phyloP scores from a whole-genome alignment of 2,888 invertebrate genomes.

The Dioctria linearis region DNA sequence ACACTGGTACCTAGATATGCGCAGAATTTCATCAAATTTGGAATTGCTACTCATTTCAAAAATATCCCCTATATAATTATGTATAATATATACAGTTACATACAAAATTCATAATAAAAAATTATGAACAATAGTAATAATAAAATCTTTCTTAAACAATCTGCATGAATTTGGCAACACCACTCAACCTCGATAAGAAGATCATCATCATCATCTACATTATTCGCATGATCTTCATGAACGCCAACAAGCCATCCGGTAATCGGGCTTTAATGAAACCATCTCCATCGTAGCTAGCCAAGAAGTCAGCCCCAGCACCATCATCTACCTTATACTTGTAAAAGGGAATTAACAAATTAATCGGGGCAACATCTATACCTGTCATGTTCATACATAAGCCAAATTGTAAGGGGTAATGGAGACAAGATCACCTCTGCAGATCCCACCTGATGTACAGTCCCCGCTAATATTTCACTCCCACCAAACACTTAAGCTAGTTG shows the following conservation, averaged over 20 bases:
- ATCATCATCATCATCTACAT: slow-evolving; percentile 7
- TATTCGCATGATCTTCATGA: not conserved
- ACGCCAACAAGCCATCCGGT: no score
- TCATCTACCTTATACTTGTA: slow-evolving; percentile 6
- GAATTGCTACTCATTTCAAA: no score
- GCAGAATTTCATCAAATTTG: no score
- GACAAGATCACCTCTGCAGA: slow-evolving; percentile 33
- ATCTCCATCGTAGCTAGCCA: not conserved
- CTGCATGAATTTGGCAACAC: slow-evolving; percentile 42
- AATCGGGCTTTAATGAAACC: no score
- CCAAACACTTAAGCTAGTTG: slow-evolving; percentile 56
- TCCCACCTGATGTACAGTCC: slow-evolving; percentile 44
- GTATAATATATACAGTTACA: not conserved
- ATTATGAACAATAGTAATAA: not conserved
- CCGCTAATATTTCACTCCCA: slow-evolving; percentile 42
- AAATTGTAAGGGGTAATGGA: slow-evolving; percentile 33
- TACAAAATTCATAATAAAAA: slow-evolving; percentile 23
- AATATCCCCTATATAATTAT: no score
- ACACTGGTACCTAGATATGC: no score
- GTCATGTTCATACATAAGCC: slow-evolving; percentile 42
- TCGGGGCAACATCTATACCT: slow-evolving; percentile 11
- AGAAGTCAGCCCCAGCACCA: not conserved
- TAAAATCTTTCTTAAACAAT: not conserved
- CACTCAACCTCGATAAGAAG: slow-evolving; percentile 18
- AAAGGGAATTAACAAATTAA: slow-evolving; percentile 5